Evolutionary conservation across 2,888 invertebrate genomes (phyloP), one percentile per base, ranked within the genome.

Genomic region (Rosalia funebris): DNA sequence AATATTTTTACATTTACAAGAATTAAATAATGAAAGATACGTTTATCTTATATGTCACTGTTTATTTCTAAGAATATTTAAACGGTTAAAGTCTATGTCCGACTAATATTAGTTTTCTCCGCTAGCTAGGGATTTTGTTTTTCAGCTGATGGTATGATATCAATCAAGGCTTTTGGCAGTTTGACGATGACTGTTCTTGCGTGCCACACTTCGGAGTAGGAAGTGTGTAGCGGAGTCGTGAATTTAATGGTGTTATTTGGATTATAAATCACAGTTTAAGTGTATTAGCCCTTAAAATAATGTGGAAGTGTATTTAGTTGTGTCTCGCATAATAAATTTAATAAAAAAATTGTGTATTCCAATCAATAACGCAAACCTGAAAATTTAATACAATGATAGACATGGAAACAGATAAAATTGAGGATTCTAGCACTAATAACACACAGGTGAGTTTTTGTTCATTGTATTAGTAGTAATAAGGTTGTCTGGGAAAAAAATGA

Each of bases 321-420:
- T 54, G 46, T 11, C 20, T 2, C 12, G 36, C 36, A 15, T 11
- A 19, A 36, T 5, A 25, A 45, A 52, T 47, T 34, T 60, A 46
- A 45, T 37, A 55, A 47, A 19, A 60, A 65, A 62, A 63, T 65
- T 62, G 63, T 48, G 62, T 55, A 60, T 66, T 47, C 41, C 50
- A 64, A 66, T 66, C 66, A 63, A 64, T 66, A 63, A 53, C 59
- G 44, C 60, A 59, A 53, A 63, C 59, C 57, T 59, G 60, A 65
- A 52, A 59, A 59, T 66, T 60, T 60, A 52, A 36, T 59, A 70
- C 71, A 65, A 89, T 90, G 89, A 87, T 89, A 85, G 91, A 91
- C 88, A 93, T 93, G 93, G 93, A 93, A 89, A 93, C 92, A 84
- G 93, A 93, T 87, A 91, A 91, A 88, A 90, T 91, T 85, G 92